Base-by-base conservation (phyloP, 2,797 vertebrate genomes). In the Poecilia wingei region DNA sequence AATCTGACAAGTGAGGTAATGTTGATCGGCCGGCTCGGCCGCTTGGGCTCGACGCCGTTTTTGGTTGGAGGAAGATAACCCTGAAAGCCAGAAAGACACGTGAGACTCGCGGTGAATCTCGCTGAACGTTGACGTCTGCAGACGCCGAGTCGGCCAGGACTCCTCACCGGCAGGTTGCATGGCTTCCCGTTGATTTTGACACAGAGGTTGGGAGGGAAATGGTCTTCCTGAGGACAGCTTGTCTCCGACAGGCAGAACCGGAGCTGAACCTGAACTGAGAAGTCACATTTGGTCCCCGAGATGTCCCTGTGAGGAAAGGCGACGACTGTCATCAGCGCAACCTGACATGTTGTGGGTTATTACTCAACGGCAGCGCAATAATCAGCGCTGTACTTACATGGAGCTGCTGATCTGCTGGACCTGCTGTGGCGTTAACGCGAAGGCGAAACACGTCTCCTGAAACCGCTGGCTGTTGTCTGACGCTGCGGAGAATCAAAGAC, bases 211-310 rank as follows among this genome's bases (percentile, higher is more conserved):
- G 98, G 97, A 86, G 98, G 98, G 83, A 99, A 99, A 94, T 99
- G 98, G 96, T 99, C 98, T 97, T 99, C 98, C 95, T 99, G 98
- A 85, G 98, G 98, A 96, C 98, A 99, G 94, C 98, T 99, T 16
- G 98, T 99, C 96, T 99, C 98, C 82, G 98, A 99, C 93, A 99
- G 97, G 95, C 98, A 99, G 96, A 99, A 99, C 96, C 98, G 97
- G 96, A 99, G 93, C 95, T 99, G 98, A 94, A 99, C 98, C 95
- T 99, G 98, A 90, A 99, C 98, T 84, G 97, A 98, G 95, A 99
- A 99, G 94, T 99, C 98, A 92, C 98, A 99, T 95, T 98, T 99
- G 97, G 97, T 98, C 97, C 97, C 98, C 92, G 98, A 99, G 96
- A 99, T 98, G 96, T 99, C 98, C 98, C 98, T 99, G 79, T 72